These are phyloP conservation scores for Eulacestoma nigropectus DNA, from an alignment of 2,113 vertebrate genomes.

Conservation along the genomic window DNA sequence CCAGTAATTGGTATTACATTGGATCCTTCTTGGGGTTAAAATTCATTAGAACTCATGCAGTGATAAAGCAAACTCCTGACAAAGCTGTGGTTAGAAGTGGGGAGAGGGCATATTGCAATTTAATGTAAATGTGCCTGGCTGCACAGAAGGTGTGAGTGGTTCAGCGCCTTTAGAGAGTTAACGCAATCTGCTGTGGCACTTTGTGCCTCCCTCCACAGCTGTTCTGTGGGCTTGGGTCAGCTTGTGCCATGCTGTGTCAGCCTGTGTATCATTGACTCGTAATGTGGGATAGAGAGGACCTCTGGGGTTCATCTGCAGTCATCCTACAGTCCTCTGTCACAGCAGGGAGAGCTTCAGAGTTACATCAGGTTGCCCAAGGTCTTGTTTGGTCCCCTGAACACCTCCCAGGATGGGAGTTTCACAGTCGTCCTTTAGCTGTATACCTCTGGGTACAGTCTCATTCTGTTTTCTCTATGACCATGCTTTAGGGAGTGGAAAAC, in stretches of 20 bases:
- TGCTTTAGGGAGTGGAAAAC: neutral
- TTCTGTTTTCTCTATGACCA: neutral
- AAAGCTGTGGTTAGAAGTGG: neutral
- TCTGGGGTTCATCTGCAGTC: neutral
- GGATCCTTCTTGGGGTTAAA: neutral
- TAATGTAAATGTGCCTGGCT: neutral
- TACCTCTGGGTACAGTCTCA: neutral
- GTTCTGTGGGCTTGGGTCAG: neutral
- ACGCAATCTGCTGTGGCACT: neutral
- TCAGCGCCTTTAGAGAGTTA: neutral
- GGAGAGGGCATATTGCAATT: neutral
- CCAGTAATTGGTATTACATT: neutral
- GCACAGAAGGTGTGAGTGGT: neutral
- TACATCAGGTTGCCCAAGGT: neutral
- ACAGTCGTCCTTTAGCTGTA: neutral
- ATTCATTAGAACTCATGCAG: neutral
- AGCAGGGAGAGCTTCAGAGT: neutral
- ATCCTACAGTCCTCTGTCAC: neutral
- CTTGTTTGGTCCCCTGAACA: neutral
- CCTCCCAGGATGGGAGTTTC: neutral
- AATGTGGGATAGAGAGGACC: neutral
- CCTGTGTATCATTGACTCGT: accelerated
- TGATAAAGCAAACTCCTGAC: neutral
- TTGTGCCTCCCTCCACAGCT: neutral
- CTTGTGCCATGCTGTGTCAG: neutral